A percentile compares a stretch with the other conserved stretches of the same genome.
Conservation (phyloP, 2,113 vertebrate species). For the Poicephalus meyeri region DNA sequence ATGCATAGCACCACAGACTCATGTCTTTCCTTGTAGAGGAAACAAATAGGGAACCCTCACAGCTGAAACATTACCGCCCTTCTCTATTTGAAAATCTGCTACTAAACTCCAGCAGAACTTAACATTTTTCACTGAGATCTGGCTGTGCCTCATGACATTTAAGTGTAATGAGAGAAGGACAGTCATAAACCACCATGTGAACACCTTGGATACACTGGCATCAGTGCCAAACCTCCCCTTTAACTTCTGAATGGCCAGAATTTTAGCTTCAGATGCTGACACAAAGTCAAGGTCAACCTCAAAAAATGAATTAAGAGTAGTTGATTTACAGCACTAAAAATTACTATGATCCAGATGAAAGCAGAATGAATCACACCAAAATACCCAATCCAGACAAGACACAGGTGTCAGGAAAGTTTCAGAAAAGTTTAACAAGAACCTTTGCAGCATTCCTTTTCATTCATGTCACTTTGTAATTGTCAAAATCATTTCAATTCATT, state of each 20-base stretch:
- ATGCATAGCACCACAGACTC: accelerated
- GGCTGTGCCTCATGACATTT: neutral
- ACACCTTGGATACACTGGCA: neutral
- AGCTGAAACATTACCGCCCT: neutral
- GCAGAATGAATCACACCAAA: neutral
- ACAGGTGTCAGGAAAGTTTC: neutral
- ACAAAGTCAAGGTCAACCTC: neutral
- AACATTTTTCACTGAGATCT: neutral
- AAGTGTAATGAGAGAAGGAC: neutral
- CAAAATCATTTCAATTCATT: neutral
- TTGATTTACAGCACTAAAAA: neutral
- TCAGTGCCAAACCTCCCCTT: neutral
- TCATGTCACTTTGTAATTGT: neutral
- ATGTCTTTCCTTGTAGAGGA: neutral
- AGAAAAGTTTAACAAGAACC: neutral
- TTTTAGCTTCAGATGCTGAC: neutral
- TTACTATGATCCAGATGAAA: neutral
- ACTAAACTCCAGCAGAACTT: neutral
- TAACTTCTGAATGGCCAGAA: neutral
- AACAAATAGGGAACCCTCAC: neutral
- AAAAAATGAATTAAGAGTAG: neutral
- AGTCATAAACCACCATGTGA: neutral
- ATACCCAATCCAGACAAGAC: neutral
- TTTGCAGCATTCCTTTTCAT: neutral
- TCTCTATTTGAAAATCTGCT: neutral